A percentile compares a stretch with the other conserved stretches of the same genome.
Conservation (phyloP, 2,888 invertebrate species). For the Drosophila kuntzei region DNA sequence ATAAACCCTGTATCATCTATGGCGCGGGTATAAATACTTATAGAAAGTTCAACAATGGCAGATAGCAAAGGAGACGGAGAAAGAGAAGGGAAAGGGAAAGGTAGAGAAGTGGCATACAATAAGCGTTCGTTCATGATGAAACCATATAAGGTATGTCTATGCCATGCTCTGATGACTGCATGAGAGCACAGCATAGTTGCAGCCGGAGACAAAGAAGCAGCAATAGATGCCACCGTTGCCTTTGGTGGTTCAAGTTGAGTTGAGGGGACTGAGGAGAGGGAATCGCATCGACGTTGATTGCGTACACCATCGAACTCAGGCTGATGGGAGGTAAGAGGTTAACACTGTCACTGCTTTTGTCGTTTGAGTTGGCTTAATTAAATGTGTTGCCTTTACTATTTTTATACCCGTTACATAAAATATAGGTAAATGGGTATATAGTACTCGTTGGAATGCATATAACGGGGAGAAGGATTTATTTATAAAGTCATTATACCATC, state of each 20-base stretch:
- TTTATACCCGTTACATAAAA: too few species aligned
- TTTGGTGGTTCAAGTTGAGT: neutral
- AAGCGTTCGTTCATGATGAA: constrained; percentile 25
- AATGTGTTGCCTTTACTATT: constrained; percentile 52
- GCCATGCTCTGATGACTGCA: constrained; percentile 33
- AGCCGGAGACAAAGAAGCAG: constrained; percentile 2
- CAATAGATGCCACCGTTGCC: constrained; percentile 20
- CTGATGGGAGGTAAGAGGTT: neutral
- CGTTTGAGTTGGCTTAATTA: constrained; percentile 65
- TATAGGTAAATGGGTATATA: too few species aligned
- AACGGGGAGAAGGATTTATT: too few species aligned
- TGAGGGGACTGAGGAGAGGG: neutral
- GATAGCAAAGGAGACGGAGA: neutral
- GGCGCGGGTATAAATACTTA: constrained; percentile 14
- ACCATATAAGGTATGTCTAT: constrained; percentile 29
- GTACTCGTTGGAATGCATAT: too few species aligned
- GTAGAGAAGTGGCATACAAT: constrained; percentile 23
- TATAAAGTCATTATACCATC: too few species aligned
- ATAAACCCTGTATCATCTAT: constrained; percentile 3
- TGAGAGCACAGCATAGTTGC: constrained; percentile 17
- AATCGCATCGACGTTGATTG: constrained; percentile 45
- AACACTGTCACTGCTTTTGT: constrained; percentile 34
- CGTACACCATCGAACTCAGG: constrained; percentile 16
- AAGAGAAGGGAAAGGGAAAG: neutral
- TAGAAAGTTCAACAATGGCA: constrained; percentile 13